Evolutionary conservation across 2,888 invertebrate genomes (phyloP), one percentile per base, ranked within the genome.

Genomic region (Blomia tropicalis): DNA sequence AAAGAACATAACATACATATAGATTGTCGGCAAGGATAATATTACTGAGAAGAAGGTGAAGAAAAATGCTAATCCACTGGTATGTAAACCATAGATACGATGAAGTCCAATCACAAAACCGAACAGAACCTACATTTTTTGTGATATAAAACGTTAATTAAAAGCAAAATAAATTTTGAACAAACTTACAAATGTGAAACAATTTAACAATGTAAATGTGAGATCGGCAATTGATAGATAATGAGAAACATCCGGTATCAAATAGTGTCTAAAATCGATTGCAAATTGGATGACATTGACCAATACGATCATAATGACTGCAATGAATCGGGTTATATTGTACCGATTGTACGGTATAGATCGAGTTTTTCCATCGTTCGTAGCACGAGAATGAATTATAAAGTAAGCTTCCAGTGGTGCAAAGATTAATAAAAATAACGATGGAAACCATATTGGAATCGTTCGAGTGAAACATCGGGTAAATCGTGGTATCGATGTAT

Each of bases 291-390:
- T 30, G 2, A 41, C n/a, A 58, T 59, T 63, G 4, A 63, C 7
- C 1, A 64, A 14, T 22, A 63, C 17, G 29, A 58, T 43, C 7
- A 59, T 5, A 22, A 22, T 22, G 1, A 29, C n/a, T 4, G 22
- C 25, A 4, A 65, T 60, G 36, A 67, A 58, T 60, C 67, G 62
- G 22, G 61, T 30, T 22, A 66, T 58, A 54, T 68, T 68, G 27
- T 63, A 63, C 22, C 7, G 22, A 59, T 66, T 65, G 65, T 64
- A 67, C 43, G 67, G 66, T 22, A 66, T 64, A 32, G 43, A 41
- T 5, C 30, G 60, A 4, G 3, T 23, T 47, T 47, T 17, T 19
- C 47, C 22, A 5, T 25, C 22, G 47, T 19, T 22, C 2, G n/a
- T 19, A 2, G 4, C 29, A 19, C 14, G 25, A 31, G 2, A 14